phyloP scores from a whole-genome alignment of 2,888 invertebrate genomes.

The Nomada fucata region DNA sequence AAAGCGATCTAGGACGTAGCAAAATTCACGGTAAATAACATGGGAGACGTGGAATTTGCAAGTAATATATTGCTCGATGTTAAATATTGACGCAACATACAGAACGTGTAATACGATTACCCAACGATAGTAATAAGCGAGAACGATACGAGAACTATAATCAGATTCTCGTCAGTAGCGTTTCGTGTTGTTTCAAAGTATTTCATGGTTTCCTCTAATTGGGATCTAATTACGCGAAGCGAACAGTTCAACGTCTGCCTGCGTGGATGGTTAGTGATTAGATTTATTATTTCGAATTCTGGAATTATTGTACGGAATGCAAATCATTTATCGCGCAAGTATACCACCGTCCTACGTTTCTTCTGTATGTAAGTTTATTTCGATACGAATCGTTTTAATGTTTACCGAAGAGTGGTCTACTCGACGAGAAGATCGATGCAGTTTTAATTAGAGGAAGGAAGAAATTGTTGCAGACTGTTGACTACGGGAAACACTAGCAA shows the following conservation, averaged over 20 bases:
- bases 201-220: conserved; percentile 14
- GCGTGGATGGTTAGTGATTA: too few relatives aligned
- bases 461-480: conserved; percentile 14
- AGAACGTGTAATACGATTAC: conserved; percentile 40
- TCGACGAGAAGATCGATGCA: neutral
- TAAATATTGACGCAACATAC: conserved; percentile 47
- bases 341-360: neutral
- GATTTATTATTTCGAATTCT: too few relatives aligned
- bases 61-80: conserved; percentile 35
- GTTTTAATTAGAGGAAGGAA: neutral
- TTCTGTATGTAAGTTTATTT: neutral
- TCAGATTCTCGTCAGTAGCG: conserved; percentile 33
- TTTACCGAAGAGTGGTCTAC: neutral
- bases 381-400: neutral
- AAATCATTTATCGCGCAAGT: too few relatives aligned
- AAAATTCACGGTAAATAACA: conserved; percentile 30
- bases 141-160: conserved; percentile 37
- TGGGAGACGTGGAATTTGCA: conserved; percentile 33
- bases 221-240: conserved; percentile 2
- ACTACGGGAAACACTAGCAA: conserved; percentile 12
- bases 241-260: neutral
- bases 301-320: too few relatives aligned
- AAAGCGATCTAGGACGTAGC: neutral
- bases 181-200: neutral
- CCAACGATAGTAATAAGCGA: conserved; percentile 31